These are phyloP conservation scores for Thamnophis elegans DNA, from an alignment of 2,797 vertebrate species.

Conservation along the genomic window DNA sequence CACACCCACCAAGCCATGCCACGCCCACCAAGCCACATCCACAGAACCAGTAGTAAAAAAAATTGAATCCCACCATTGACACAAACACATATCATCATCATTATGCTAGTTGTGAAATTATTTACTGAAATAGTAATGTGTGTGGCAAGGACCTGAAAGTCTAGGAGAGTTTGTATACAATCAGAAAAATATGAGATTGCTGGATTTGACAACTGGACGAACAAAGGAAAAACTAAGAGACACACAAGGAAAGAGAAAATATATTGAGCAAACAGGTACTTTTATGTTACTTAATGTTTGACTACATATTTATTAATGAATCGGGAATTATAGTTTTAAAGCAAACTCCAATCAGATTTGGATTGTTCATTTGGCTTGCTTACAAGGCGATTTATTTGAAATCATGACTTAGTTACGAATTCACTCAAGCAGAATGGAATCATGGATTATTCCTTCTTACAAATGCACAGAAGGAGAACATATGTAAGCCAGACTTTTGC, in stretches of 20 bases:
- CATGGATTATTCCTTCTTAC: neutral
- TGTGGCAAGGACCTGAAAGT: neutral
- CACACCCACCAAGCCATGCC: too few relatives aligned
- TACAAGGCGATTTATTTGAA: neutral
- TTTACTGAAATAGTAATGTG: neutral
- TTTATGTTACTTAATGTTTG: neutral
- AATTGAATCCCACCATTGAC: too few relatives aligned
- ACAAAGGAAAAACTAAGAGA: neutral
- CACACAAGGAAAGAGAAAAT: neutral
- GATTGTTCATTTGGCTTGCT: neutral
- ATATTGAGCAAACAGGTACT: neutral
- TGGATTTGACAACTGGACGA: neutral
- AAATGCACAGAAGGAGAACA: neutral
- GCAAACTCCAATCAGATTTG: neutral
- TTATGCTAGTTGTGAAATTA: neutral
- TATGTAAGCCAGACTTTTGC: neutral
- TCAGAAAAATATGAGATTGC: neutral
- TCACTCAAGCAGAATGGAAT: neutral
- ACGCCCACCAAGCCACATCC: too few relatives aligned
- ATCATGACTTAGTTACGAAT: neutral
- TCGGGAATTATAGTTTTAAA: neutral
- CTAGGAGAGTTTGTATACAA: neutral
- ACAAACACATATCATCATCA: neutral
- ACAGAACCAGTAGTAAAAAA: too few relatives aligned
- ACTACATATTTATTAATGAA: neutral